Conservation (phyloP, 2,888 invertebrate genomes). For the Dichetophora obliterata region DNA sequence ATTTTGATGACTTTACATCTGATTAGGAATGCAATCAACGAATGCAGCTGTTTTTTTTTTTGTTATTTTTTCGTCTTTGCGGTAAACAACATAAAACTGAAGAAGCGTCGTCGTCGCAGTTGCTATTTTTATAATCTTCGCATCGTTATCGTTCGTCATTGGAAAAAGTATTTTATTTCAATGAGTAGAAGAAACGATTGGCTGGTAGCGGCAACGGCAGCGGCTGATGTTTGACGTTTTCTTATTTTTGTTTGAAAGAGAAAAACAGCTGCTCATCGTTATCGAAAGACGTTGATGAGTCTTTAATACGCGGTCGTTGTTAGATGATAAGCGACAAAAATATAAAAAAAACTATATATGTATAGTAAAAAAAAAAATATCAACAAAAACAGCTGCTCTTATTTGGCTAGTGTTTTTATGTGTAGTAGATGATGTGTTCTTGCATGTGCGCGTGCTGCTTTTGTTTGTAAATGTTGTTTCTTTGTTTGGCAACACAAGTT, state of each 20-base stretch:
- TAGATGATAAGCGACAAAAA: too few relatives aligned
- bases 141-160: not conserved
- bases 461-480: not conserved
- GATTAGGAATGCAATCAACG: slow-evolving; percentile 4
- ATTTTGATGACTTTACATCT: not conserved
- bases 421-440: too few relatives aligned
- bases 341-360: not conserved
- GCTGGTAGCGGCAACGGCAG: not conserved
- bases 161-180: slow-evolving; percentile 18
- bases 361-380: slow-evolving; percentile 4
- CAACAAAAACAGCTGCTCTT: slow-evolving; percentile 15
- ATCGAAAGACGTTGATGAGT: not conserved
- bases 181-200: not conserved
- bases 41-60: not conserved
- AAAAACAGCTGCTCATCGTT: slow-evolving; percentile 9
- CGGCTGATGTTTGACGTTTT: slow-evolving; percentile 14
- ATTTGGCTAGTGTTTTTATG: not conserved
- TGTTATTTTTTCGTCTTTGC: not conserved
- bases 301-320: not conserved
- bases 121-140: not conserved
- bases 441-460: not conserved
- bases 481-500: not conserved
- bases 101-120: not conserved
- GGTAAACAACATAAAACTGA: not conserved
- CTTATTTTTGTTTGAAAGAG: not conserved